Evolutionary conservation across 1,140 invertebrate species (phyloP), one percentile per base, ranked within the genome.

Genomic region (Olivierus martensii): DNA sequence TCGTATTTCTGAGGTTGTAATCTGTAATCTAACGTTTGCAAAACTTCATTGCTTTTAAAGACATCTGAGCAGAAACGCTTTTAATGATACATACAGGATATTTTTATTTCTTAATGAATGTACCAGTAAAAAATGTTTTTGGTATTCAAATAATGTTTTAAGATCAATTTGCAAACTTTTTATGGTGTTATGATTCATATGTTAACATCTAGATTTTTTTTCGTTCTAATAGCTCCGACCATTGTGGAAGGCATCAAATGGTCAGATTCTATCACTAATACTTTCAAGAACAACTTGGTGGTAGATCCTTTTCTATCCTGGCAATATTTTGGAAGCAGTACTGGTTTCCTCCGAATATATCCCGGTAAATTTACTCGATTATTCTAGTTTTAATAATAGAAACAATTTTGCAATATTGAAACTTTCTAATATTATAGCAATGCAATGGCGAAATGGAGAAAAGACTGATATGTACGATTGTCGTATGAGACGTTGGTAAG

Each of bases 271-370:
- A 70, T 98, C 28, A 87, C 94, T 66, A 72, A 82, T 22, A 78
- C 83, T 0, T 98, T 96, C 67, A 75, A 72, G 53, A 78, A 83
- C 60, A 97, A 97, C 69, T 85, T 85, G 61, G 75, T 81, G 46
- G 76, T 80, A 2, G 89, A 97, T 75, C 83, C 85, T 2, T 83
- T 86, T 0, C 70, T 97, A 7, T 81, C 82, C 0, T 97, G 89
- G 88, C 94, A 98, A 70, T 97, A 93, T 67, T 97, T 97, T 69
- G 88, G 91, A 11, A 91, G 87, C 59, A 80, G 84, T 35, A 81
- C 80, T 3, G 94, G 94, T n/a, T 84, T 95, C 60, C 73, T 97
- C 56, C 71, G 93, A 12, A 82, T 88, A 55, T 96, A 84, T 73
- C 94, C 93, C 39, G 90, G 89, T 59, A 58, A 43, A 17, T 43